These are phyloP conservation scores for Nomada hirtipes DNA, from an alignment of 2,888 invertebrate genomes.

Conservation along the genomic window DNA sequence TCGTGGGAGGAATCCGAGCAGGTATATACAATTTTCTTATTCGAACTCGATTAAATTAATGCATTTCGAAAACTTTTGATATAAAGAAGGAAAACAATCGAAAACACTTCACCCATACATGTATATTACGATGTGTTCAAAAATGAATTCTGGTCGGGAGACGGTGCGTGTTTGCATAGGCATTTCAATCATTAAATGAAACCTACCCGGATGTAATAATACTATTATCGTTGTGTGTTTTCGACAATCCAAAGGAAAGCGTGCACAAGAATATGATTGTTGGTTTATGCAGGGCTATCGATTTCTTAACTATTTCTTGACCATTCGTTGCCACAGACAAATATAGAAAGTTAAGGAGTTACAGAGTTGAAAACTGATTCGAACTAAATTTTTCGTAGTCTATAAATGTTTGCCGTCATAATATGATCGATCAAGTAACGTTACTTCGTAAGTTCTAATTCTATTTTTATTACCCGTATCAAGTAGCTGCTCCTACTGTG, in stretches of 20 bases:
- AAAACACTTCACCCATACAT: not conserved
- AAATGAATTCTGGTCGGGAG: conserved; percentile 49
- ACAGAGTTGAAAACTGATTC: conserved; percentile 16
- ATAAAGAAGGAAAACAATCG: not conserved
- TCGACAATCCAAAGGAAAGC: conserved; percentile 35
- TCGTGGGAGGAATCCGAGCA: conserved; percentile 17
- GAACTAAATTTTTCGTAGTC: conserved; percentile 32
- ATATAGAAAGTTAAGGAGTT: conserved; percentile 5
- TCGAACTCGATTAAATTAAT: not conserved
- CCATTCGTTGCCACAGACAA: conserved; percentile 20
- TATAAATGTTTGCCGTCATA: conserved; percentile 44
- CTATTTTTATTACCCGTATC: conserved; percentile 49
- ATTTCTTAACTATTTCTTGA: conserved; percentile 30
- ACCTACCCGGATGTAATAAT: conserved; percentile 31
- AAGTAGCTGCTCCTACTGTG: conserved; percentile 13
- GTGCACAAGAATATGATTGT: conserved; percentile 15
- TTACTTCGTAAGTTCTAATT: conserved; percentile 26
- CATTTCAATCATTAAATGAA: conserved; percentile 9
- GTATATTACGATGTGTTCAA: conserved; percentile 4
- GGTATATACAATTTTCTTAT: not conserved
- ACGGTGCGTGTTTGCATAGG: conserved; percentile 26
- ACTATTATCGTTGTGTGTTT: conserved; percentile 33
- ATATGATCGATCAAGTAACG: conserved; percentile 31
- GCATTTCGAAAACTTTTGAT: conserved; percentile 13
- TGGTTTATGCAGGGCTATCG: conserved; percentile 37